Evolutionary conservation across 2,888 invertebrate genomes (phyloP).

Genomic region (Leptopterna dolabrata): DNA sequence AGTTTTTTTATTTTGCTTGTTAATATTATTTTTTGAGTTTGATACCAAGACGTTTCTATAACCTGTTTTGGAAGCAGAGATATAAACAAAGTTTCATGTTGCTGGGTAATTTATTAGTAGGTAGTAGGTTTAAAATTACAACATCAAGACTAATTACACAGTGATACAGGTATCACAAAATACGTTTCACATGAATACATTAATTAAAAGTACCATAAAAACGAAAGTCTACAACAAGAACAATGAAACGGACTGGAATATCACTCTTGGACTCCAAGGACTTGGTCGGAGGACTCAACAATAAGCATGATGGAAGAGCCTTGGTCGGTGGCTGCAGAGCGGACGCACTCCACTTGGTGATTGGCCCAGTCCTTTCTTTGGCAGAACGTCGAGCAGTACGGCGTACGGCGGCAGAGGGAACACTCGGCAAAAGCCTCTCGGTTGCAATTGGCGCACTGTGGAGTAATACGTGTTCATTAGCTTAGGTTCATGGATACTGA

Average conservation of each 20-base stretch:
- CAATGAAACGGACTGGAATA: background rate
- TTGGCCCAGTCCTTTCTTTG: constrained; percentile 91
- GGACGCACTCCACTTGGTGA: constrained; percentile 86
- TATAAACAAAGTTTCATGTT: too few relatives aligned
- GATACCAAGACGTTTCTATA: too few relatives aligned
- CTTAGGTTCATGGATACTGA: too few relatives aligned
- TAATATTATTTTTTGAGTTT: too few relatives aligned
- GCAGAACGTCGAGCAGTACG: constrained; percentile 90
- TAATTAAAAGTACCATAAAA: background rate
- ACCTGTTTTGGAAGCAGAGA: too few relatives aligned
- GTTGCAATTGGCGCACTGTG: constrained; percentile 89
- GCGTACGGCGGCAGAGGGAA: constrained; percentile 85
- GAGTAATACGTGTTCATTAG: constrained; percentile 53
- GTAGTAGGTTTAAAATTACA: background rate
- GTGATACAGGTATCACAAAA: background rate
- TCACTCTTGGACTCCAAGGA: constrained; percentile 61
- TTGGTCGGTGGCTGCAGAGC: constrained; percentile 71
- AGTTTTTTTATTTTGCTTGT: too few relatives aligned
- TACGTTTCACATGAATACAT: background rate
- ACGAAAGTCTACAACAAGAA: background rate
- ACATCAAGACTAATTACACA: background rate
- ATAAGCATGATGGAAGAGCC: constrained; percentile 81
- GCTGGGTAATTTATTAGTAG: background rate
- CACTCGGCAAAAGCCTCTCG: constrained; percentile 89
- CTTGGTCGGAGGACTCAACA: constrained; percentile 74